Evolutionary conservation across 2,888 invertebrate species (phyloP).

Genomic region (Poecilus cupreus): DNA sequence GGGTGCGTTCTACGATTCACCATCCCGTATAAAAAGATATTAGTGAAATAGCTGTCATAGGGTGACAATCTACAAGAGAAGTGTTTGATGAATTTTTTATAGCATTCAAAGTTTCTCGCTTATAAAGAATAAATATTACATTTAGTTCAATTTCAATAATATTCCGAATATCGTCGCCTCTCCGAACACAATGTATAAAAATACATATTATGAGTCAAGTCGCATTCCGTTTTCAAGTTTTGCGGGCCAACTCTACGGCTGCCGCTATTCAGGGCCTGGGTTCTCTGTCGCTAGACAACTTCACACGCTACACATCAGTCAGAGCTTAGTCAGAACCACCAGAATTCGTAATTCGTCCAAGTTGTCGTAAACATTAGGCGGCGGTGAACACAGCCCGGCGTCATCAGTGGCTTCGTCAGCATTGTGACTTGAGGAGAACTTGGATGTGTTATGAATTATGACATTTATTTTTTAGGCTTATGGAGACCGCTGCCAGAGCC

Average conservation of each 20-base stretch:
- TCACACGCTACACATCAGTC: neutral
- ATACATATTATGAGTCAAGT: constrained; percentile 17
- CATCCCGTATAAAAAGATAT: too few species aligned
- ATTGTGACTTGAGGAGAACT: too few species aligned
- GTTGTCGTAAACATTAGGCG: neutral
- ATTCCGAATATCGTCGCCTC: neutral
- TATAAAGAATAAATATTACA: too few species aligned
- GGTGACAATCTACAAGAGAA: too few species aligned
- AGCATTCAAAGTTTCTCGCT: too few species aligned
- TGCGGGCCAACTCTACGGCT: neutral
- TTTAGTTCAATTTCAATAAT: too few species aligned
- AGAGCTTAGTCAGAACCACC: constrained; percentile 32
- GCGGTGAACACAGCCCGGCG: neutral
- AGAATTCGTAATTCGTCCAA: constrained; percentile 27
- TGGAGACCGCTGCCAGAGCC: neutral
- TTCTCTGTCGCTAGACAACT: neutral
- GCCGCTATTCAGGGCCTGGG: constrained; percentile 10
- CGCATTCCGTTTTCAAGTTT: constrained; percentile 7
- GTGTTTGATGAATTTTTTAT: too few species aligned
- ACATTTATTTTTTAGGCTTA: neutral
- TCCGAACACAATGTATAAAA: constrained; percentile 17
- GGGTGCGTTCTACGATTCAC: too few species aligned
- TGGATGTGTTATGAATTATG: neutral
- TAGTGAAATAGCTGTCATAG: too few species aligned
- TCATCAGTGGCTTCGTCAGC: neutral